Evolutionary conservation across 2,113 vertebrate species (phyloP).

Genomic region (Myrmophylax atrothorax): DNA sequence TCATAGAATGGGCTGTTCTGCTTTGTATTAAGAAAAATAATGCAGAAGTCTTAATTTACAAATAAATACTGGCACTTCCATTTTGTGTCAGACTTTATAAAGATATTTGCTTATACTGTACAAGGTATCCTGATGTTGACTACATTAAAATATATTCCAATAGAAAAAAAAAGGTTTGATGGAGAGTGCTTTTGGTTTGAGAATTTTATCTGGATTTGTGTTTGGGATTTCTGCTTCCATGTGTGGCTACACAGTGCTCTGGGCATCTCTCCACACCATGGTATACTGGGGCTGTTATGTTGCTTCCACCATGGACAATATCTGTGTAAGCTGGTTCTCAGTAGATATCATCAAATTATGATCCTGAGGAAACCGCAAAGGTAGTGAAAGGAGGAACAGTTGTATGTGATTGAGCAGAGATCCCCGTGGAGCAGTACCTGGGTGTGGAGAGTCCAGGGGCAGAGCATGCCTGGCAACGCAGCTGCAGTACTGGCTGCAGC

Average conservation of each 20-base stretch:
- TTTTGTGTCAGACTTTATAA: background rate
- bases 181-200: background rate
- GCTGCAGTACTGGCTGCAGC: background rate
- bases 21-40: background rate
- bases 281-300: background rate
- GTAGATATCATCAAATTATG: background rate
- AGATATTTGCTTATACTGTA: background rate
- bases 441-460: background rate
- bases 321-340: background rate
- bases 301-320: background rate
- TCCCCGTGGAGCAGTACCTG: background rate
- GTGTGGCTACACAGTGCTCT: background rate
- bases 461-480: background rate
- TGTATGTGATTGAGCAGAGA: background rate
- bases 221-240: background rate
- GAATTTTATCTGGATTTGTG: background rate
- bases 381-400: background rate
- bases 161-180: background rate
- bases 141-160: background rate
- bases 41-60: background rate
- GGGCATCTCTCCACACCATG: fast-evolving
- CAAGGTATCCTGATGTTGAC: background rate
- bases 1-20: slow-evolving; percentile 68
- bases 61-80: background rate
- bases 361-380: background rate